Evolutionary conservation across 1,140 invertebrate genomes (phyloP).

Genomic region (Probaryconus sp.): DNA sequence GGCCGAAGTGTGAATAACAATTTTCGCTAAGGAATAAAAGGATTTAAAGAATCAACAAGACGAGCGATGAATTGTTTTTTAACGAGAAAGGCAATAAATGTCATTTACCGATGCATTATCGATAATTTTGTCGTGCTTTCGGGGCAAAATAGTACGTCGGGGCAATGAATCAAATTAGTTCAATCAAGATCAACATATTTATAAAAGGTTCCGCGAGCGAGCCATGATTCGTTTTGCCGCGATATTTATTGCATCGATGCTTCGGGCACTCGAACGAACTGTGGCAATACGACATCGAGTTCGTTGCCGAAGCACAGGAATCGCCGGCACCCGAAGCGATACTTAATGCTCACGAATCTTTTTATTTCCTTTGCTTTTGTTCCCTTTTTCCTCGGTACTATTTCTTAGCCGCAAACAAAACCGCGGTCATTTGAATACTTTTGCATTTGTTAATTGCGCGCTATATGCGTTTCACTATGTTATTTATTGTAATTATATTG

Average conservation of each 20-base stretch:
- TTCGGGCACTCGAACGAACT: slow-evolving; percentile 29
- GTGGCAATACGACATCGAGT: slow-evolving; percentile 38
- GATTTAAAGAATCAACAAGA: background rate
- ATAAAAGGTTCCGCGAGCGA: slow-evolving; percentile 43
- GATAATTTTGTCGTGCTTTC: slow-evolving; percentile 43
- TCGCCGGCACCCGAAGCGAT: slow-evolving; percentile 55
- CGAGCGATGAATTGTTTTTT: slow-evolving; percentile 9
- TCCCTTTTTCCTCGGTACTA: slow-evolving; percentile 17
- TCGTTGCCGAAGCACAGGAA: slow-evolving; percentile 43
- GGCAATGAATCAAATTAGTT: slow-evolving; percentile 51
- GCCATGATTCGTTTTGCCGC: slow-evolving; percentile 40
- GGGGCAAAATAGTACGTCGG: slow-evolving; percentile 14
- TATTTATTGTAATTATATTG: too few species aligned
- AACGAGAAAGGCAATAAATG: slow-evolving; percentile 26
- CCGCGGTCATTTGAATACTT: slow-evolving; percentile 24
- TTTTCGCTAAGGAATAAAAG: background rate
- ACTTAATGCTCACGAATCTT: slow-evolving; percentile 38
- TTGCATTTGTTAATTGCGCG: slow-evolving; percentile 49
- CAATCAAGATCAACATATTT: slow-evolving; percentile 59
- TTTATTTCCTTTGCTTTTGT: slow-evolving; percentile 45
- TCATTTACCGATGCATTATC: slow-evolving; percentile 32
- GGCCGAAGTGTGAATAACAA: slow-evolving; percentile 2
- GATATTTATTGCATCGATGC: slow-evolving; percentile 49
- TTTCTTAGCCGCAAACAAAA: slow-evolving; percentile 15
- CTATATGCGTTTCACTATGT: slow-evolving; percentile 5